Percentiles rank a stretch among this genome's conserved stretches.
phyloP scores from a whole-genome alignment of 2,797 vertebrate species.

The Chloroceryle amazona region DNA sequence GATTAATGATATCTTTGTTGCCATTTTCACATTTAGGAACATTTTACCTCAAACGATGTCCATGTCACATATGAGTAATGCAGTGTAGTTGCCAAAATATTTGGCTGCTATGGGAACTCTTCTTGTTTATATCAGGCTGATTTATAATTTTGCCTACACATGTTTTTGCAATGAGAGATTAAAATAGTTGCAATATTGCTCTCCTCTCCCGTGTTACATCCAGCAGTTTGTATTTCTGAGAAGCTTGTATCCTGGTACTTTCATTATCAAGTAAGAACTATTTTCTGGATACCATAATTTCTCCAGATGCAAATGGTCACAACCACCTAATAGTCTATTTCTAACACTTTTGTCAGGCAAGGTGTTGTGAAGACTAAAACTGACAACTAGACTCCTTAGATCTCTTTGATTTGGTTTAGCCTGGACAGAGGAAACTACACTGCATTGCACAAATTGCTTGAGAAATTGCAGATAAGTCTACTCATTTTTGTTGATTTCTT shows the following conservation, averaged over 20 bases:
- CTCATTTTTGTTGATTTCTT: not conserved
- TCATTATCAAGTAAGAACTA: not conserved
- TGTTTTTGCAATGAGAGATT: conserved; percentile 51
- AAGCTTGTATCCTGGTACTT: not conserved
- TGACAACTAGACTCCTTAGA: not conserved
- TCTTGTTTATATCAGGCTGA: conserved; percentile 32
- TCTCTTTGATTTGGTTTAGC: not conserved
- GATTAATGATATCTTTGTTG: not conserved
- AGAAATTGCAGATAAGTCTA: not conserved
- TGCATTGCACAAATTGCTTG: not conserved
- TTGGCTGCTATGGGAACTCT: conserved; percentile 53
- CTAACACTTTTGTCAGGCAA: not conserved
- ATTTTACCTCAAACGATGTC: conserved; percentile 30
- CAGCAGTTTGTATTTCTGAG: not conserved
- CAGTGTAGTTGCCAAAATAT: conserved; percentile 40
- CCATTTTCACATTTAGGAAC: not conserved
- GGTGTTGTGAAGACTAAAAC: not conserved
- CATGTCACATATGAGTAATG: not conserved
- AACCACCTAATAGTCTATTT: not conserved
- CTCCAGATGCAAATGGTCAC: not conserved
- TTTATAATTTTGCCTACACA: conserved; percentile 38
- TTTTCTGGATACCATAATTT: not conserved
- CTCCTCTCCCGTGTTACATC: not conserved
- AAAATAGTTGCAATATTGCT: conserved; percentile 32
- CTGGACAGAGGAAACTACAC: not conserved